Evolutionary conservation across 2,797 vertebrate species (phyloP).

Genomic region (Lates japonicus): DNA sequence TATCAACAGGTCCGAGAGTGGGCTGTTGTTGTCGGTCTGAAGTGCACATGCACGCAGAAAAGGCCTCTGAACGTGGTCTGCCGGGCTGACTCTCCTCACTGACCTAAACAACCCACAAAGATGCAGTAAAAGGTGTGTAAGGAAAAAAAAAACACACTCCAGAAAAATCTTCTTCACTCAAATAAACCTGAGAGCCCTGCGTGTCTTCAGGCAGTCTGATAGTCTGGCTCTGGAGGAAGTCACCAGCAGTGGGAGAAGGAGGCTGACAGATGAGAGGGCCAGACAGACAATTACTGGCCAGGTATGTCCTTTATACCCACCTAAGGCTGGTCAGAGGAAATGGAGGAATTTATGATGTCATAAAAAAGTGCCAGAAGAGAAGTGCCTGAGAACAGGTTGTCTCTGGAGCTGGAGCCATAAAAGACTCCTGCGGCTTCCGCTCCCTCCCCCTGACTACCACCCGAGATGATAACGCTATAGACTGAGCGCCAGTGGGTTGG

Average conservation of each 20-base stretch:
- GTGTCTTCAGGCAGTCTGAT: constrained; percentile 61
- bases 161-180: constrained; percentile 27
- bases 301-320: constrained; percentile 84
- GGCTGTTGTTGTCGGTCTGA: constrained; percentile 46
- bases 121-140: constrained; percentile 36
- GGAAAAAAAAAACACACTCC: background rate
- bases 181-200: constrained; percentile 54
- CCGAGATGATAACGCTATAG: constrained; percentile 60
- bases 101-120: constrained; percentile 44
- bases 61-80: constrained; percentile 20
- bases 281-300: constrained; percentile 83
- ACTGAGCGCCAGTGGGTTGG: constrained; percentile 35
- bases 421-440: constrained; percentile 76
- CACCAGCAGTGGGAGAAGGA: constrained; percentile 48
- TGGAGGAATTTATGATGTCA: constrained; percentile 87
- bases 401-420: constrained; percentile 78
- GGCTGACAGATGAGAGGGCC: constrained; percentile 74
- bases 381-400: constrained; percentile 83
- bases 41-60: constrained; percentile 47
- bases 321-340: constrained; percentile 84
- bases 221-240: constrained; percentile 69
- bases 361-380: constrained; percentile 84
- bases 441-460: constrained; percentile 69
- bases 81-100: constrained; percentile 22
- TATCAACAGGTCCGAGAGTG: constrained; percentile 64